Percentiles rank a stretch among this genome's conserved stretches.
Conservation (phyloP, 1,140 invertebrate species). For the Bradysia coprophila region DNA sequence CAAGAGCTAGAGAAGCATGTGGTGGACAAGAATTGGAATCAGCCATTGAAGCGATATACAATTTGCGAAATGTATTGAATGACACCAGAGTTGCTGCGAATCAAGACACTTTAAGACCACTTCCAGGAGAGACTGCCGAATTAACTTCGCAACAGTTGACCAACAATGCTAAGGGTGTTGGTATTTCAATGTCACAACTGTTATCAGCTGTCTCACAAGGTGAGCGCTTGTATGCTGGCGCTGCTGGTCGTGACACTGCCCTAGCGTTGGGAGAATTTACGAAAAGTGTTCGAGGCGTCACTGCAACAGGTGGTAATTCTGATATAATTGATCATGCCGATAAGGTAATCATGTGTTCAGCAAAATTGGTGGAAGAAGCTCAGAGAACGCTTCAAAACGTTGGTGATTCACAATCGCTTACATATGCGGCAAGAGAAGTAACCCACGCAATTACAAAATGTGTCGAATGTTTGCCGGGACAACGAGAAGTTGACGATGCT, state of each 20-base stretch:
- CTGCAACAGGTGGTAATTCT: constrained; percentile 30
- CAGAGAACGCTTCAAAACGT: constrained; percentile 41
- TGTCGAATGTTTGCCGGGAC: constrained; percentile 70
- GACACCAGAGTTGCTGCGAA: constrained; percentile 60
- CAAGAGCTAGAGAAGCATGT: constrained; percentile 70
- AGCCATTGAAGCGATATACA: constrained; percentile 61
- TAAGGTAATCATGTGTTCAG: constrained; percentile 60
- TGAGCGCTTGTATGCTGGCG: constrained; percentile 67
- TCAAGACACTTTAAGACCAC: constrained; percentile 46
- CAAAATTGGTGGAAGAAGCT: constrained; percentile 60
- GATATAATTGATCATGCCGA: constrained; percentile 45
- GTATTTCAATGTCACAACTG: constrained; percentile 54
- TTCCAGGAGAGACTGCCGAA: constrained; percentile 77
- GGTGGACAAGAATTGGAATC: constrained; percentile 72
- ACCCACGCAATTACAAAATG: constrained; percentile 25
- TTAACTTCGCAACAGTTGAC: constrained; percentile 52
- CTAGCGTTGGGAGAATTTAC: constrained; percentile 50
- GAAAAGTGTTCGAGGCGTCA: constrained; percentile 50
- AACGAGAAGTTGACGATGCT: constrained; percentile 74
- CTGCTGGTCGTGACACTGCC: constrained; percentile 63
- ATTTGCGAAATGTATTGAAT: constrained; percentile 61
- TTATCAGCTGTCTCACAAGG: constrained; percentile 69
- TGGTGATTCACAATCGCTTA: constrained; percentile 33
- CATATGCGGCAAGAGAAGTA: constrained; percentile 36
- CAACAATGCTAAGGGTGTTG: constrained; percentile 39